Evolutionary conservation across 2,888 invertebrate species (phyloP), one percentile per base, ranked within the genome.

Genomic region (Amiota minor): DNA sequence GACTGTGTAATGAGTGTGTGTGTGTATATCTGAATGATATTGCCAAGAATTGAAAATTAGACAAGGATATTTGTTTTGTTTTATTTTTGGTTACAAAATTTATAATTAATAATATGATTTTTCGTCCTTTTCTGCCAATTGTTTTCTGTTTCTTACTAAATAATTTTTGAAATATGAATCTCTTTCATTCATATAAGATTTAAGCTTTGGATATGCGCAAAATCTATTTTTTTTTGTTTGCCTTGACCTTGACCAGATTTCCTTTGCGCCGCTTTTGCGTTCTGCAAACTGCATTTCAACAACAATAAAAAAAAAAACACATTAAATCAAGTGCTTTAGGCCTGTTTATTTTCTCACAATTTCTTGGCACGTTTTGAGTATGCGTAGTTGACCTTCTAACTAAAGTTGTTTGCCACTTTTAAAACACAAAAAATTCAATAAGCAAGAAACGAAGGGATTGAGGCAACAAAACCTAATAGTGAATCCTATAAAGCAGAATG

Each of bases 91-190:
- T 62, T 35, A 62, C 62, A 49, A 16, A 68, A 70, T 64, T 75
- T 77, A 72, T 76, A 77, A 74, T 75, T 76, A 79, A 75, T 74
- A 59, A 65, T 74, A 18, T 47, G 71, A 75, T 74, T 80, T 78
- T 80, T 73, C 72, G 83, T 76, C 78, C 14, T 46, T 56, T 64
- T 64, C 50, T 75, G 74, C 78, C 75, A 72, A 75, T 46, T 45
- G 18, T 69, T 68, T 23, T 50, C 50, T 35, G 18, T 67, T 67
- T 67, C 16, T 62, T 35, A 10, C 20, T 59, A 20, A 59, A 59
- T 18, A 18, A 59, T 9, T 59, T 72, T 65, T 45, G 61, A 56
- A n/a, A n/a, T n/a, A n/a, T n/a, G n/a, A 76, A 55, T 76, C 62
- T 49, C 59, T 70, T 61, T 35, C 20, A 20, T 20, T 59, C n/a